phyloP scores from a whole-genome alignment of 64 coral and sea anemone genomes.

The Acropora tenuis region DNA sequence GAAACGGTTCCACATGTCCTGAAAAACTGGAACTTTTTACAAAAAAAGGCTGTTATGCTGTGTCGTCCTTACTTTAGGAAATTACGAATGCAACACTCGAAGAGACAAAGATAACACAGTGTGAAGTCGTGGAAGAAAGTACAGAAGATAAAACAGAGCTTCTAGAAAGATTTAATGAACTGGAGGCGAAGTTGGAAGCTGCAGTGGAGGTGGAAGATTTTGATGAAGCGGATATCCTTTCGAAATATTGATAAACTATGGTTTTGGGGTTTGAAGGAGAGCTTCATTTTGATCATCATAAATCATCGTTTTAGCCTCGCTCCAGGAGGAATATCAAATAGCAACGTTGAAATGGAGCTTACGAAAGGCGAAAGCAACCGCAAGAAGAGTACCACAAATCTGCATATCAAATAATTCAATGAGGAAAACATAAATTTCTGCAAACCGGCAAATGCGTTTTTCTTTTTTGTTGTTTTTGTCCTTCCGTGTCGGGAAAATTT shows the following conservation, averaged over 20 bases:
- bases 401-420: no score
- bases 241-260: not conserved
- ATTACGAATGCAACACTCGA: not conserved
- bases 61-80: not conserved
- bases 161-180: slow-evolving; percentile 15
- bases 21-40: no score
- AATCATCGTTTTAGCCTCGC: not conserved
- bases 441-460: no score
- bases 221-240: slow-evolving; percentile 70
- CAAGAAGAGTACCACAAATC: no score
- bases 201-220: slow-evolving; percentile 71
- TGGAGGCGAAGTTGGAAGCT: slow-evolving; percentile 58
- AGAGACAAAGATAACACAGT: not conserved
- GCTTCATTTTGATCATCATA: not conserved
- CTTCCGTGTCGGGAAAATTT: no score
- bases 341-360: no score
- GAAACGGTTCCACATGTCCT: no score
- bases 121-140: not conserved
- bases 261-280: not conserved
- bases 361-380: no score
- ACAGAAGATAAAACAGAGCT: not conserved
- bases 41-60: not conserved
- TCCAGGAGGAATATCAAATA: no score
- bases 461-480: no score
- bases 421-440: no score